These are phyloP conservation scores for Aethes cnicana DNA, from an alignment of 2,888 invertebrate species.

Conservation along the genomic window DNA sequence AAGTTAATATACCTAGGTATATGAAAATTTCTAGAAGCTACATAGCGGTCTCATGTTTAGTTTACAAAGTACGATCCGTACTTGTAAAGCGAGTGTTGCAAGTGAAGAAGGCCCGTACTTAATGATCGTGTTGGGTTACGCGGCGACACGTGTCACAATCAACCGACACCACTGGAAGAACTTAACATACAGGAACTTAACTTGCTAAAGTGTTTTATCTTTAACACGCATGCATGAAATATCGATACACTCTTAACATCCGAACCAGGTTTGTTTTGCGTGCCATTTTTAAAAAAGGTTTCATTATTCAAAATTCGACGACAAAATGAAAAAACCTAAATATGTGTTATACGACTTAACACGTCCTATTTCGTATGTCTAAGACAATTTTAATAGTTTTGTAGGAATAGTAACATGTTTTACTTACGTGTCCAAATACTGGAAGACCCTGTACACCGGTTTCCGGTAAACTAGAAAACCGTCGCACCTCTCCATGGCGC, in stretches of 20 bases:
- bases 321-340: too few species aligned
- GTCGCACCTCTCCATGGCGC: slow-evolving; percentile 88
- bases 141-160: slow-evolving; percentile 1
- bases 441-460: slow-evolving; percentile 91
- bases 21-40: too few species aligned
- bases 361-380: too few species aligned
- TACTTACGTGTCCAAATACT: slow-evolving; percentile 89
- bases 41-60: too few species aligned
- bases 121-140: slow-evolving; percentile 15
- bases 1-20: too few species aligned
- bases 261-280: too few species aligned
- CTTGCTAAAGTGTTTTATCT: not conserved
- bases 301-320: too few species aligned
- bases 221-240: too few species aligned
- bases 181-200: not conserved
- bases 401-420: not conserved
- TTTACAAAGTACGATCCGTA: not conserved
- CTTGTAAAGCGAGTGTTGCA: not conserved
- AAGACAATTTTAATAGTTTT: not conserved
- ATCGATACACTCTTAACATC: too few species aligned
- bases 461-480: slow-evolving; percentile 90
- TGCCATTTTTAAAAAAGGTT: too few species aligned
- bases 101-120: slow-evolving; percentile 9
- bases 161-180: slow-evolving; percentile 4
- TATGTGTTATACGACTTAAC: too few species aligned